Evolutionary conservation across 2,113 vertebrate species (phyloP).

Genomic region (Aplodontia rufa): DNA sequence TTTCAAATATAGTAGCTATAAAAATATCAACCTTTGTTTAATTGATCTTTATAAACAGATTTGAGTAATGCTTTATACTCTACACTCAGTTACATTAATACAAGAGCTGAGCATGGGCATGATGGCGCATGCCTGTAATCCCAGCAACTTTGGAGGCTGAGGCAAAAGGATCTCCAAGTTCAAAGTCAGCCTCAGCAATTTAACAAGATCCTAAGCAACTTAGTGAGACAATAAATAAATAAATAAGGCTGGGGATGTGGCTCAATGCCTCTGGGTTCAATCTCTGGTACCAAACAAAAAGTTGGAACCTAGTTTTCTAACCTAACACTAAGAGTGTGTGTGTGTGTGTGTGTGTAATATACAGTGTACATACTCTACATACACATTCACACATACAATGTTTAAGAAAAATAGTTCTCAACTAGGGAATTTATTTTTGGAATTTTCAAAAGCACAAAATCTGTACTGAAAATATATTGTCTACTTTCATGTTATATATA

Average conservation of each 20-base stretch:
- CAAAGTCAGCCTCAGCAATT: no score
- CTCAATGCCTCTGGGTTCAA: no score
- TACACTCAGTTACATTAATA: neutral
- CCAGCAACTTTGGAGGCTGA: no score
- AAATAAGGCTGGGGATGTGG: no score
- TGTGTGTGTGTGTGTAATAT: no score
- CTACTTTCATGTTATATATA: neutral
- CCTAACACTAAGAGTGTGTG: neutral
- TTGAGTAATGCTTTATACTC: neutral
- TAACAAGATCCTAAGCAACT: no score
- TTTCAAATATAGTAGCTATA: constrained; percentile 1
- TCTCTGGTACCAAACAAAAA: neutral
- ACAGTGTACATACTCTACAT: neutral
- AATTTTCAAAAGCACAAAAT: constrained; percentile 48
- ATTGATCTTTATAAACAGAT: no score
- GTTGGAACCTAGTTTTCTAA: neutral
- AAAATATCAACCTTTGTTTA: neutral
- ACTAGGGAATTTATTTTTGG: neutral
- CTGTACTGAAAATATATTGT: neutral
- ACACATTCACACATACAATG: neutral
- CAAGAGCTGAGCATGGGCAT: neutral
- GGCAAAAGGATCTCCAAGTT: no score
- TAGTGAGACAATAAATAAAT: no score
- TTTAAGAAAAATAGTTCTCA: neutral
- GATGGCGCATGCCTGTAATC: no score